Evolutionary conservation across 2,888 invertebrate genomes (phyloP).

Genomic region (Plagodis dolabraria): DNA sequence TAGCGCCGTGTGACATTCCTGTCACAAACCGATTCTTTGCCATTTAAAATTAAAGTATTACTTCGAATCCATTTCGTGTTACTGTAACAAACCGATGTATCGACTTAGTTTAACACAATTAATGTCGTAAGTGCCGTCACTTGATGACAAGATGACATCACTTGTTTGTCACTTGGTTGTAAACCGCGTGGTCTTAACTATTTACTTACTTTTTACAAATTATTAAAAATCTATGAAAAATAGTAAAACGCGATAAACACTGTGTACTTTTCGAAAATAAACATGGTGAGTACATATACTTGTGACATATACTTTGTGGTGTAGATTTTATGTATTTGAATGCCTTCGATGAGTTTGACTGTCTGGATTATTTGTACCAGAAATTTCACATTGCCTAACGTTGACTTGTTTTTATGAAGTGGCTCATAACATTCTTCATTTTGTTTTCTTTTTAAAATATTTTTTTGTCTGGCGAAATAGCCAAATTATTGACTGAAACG

Average conservation of each 20-base stretch:
- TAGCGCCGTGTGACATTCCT: too few relatives aligned
- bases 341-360: background rate
- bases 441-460: background rate
- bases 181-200: background rate
- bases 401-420: background rate
- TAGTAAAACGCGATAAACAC: conserved; percentile 3
- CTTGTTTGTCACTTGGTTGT: background rate
- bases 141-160: too few relatives aligned
- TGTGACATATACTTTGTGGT: conserved; percentile 1
- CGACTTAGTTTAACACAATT: background rate
- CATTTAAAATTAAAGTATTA: too few relatives aligned
- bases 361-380: conserved; percentile 9
- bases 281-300: too few relatives aligned
- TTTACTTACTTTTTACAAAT: background rate
- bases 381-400: conserved; percentile 16
- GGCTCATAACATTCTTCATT: background rate
- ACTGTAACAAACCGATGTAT: background rate
- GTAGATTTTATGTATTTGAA: background rate
- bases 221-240: background rate
- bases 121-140: background rate
- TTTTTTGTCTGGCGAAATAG: background rate
- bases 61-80: background rate
- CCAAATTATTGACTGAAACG: conserved; percentile 3
- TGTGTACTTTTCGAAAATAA: conserved; percentile 2
- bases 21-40: background rate